phyloP scores from a whole-genome alignment of 2,888 invertebrate genomes.

The Rosalia funebris region DNA sequence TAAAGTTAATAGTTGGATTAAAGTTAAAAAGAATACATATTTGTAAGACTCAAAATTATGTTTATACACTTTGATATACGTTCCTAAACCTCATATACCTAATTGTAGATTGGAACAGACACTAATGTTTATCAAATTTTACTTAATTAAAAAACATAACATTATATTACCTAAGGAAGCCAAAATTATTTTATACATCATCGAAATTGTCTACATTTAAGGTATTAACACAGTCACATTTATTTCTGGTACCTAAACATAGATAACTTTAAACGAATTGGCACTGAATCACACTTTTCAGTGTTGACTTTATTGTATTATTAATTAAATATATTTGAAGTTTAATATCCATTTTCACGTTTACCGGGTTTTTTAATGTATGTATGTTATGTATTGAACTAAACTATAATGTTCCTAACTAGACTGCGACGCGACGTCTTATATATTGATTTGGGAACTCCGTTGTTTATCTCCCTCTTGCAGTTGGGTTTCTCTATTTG shows the following conservation, averaged over 20 bases:
- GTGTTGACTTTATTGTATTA: not conserved
- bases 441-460: conserved; percentile 13
- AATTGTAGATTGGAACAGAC: not conserved
- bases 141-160: not conserved
- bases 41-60: conserved; percentile 4
- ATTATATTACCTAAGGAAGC: conserved; percentile 47
- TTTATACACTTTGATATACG: conserved; percentile 11
- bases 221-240: conserved; percentile 19
- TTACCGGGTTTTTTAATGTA: conserved; percentile 3
- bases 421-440: conserved; percentile 11
- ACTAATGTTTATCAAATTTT: not conserved
- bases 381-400: conserved; percentile 10
- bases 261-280: conserved; percentile 5
- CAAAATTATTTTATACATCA: conserved; percentile 46
- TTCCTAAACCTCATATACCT: not conserved
- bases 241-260: conserved; percentile 13
- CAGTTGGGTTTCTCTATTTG: not conserved
- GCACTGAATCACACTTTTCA: conserved; percentile 1
- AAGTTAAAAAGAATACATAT: conserved; percentile 12
- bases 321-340: not conserved
- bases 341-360: conserved; percentile 10
- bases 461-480: not conserved
- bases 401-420: conserved; percentile 3
- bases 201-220: conserved; percentile 26
- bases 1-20: conserved; percentile 38